Evolutionary conservation across 2,113 vertebrate species (phyloP).

Genomic region (Oplegnathus fasciatus): DNA sequence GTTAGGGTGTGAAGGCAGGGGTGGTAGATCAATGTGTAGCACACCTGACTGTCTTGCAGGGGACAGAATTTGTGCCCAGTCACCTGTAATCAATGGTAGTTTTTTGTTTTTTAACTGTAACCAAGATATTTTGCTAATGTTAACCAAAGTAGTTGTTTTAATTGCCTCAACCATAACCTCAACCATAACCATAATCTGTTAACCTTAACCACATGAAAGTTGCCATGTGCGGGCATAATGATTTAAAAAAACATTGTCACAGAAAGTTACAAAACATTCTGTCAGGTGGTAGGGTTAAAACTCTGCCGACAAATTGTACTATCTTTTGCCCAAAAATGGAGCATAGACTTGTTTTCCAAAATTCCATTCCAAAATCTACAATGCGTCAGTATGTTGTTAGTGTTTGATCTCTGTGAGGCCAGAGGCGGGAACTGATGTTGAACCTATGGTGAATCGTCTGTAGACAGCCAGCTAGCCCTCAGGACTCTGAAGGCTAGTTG

Average conservation of each 20-base stretch:
- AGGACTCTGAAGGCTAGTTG: neutral
- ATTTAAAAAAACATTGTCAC: neutral
- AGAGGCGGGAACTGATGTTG: no score
- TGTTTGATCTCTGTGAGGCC: neutral
- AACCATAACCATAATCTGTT: neutral
- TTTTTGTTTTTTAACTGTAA: neutral
- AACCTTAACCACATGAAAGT: neutral
- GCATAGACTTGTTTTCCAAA: no score
- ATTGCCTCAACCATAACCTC: neutral
- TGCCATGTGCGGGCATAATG: neutral
- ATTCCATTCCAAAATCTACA: neutral
- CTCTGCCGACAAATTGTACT: neutral
- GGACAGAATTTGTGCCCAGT: neutral
- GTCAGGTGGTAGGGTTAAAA: no score
- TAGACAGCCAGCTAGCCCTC: neutral
- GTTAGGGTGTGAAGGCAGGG: neutral
- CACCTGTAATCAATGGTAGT: neutral
- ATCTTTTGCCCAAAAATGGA: neutral
- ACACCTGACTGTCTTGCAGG: neutral
- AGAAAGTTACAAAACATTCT: neutral
- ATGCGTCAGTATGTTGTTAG: neutral
- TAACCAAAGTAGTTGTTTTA: neutral
- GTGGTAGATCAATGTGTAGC: neutral
- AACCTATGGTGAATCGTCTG: neutral
- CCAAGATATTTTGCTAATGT: neutral